A percentile compares a stretch with the other conserved stretches of the same genome.
phyloP scores from a whole-genome alignment of 2,113 vertebrate genomes.

The Psittacus erithacus region DNA sequence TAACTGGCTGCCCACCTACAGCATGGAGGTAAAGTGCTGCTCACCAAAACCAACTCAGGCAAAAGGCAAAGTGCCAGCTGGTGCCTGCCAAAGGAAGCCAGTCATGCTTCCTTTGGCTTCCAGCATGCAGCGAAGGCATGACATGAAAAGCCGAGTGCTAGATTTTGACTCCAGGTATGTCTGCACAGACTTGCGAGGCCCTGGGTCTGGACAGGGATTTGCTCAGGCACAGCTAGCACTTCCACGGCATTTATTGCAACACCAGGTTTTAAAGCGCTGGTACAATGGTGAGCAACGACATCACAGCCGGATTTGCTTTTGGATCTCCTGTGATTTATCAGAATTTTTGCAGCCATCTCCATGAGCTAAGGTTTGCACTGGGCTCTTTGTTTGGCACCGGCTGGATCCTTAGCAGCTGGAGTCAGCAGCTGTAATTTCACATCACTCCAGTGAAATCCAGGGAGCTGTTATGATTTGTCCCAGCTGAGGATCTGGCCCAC shows the following conservation, averaged over 20 bases:
- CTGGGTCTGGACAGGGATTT: background rate
- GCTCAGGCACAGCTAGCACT: background rate
- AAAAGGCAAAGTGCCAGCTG: background rate
- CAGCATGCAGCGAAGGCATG: accelerated
- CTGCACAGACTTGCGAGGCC: background rate
- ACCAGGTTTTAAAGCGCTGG: background rate
- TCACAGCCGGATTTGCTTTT: background rate
- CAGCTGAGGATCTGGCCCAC: conserved; percentile 27
- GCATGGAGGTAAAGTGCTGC: background rate
- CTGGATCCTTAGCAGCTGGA: conserved; percentile 27
- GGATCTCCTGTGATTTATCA: conserved; percentile 5
- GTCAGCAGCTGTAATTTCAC: conserved; percentile 21
- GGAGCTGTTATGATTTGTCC: background rate
- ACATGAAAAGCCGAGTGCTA: background rate
- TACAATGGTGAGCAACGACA: conserved; percentile 10
- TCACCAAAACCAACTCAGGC: background rate
- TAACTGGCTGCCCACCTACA: background rate
- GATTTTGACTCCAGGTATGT: background rate
- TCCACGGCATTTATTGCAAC: background rate
- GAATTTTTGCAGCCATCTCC: conserved; percentile 7
- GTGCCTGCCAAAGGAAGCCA: background rate
- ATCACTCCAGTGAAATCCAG: background rate
- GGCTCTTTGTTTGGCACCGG: background rate
- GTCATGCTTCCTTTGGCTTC: too few species aligned
- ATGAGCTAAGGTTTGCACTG: conserved; percentile 5